Percentiles rank a stretch among this genome's conserved stretches.
Evolutionary conservation across 35 echinoderm and acorn worm species (phyloP).

Genomic region (Holothuria glaberrima): DNA sequence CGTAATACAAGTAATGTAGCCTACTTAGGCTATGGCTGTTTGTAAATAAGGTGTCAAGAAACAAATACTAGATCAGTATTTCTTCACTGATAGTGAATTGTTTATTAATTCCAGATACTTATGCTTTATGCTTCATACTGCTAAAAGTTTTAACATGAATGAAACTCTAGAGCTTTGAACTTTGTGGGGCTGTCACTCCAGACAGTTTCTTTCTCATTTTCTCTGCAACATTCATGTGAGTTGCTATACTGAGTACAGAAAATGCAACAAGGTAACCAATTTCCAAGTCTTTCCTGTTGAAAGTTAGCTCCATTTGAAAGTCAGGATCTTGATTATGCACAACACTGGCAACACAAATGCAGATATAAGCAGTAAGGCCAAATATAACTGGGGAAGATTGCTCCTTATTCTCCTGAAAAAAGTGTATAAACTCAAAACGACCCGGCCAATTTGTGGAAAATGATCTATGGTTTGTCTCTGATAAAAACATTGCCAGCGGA

Average conservation of each 20-base stretch:
- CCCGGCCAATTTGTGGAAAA: constrained; percentile 46
- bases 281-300: constrained; percentile 48
- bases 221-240: constrained; percentile 15
- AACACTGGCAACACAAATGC: constrained; percentile 68
- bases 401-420: neutral
- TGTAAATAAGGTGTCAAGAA: too few species aligned
- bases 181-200: neutral
- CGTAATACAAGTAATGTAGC: too few species aligned
- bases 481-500: constrained; percentile 65
- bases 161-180: constrained; percentile 11
- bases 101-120: too few species aligned
- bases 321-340: constrained; percentile 68
- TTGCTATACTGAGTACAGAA: neutral
- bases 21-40: too few species aligned
- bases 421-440: constrained; percentile 40
- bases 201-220: constrained; percentile 17
- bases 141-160: too few species aligned
- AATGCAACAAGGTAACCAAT: constrained; percentile 7
- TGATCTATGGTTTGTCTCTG: constrained; percentile 41
- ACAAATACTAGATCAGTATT: too few species aligned
- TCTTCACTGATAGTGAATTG: too few species aligned
- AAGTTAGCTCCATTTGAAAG: constrained; percentile 56
- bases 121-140: too few species aligned
- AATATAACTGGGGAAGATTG: constrained; percentile 37
- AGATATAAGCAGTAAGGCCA: constrained; percentile 73